These are phyloP conservation scores for Capricornis sumatraensis DNA, from an alignment of 2,113 vertebrate genomes.

Conservation along the genomic window DNA sequence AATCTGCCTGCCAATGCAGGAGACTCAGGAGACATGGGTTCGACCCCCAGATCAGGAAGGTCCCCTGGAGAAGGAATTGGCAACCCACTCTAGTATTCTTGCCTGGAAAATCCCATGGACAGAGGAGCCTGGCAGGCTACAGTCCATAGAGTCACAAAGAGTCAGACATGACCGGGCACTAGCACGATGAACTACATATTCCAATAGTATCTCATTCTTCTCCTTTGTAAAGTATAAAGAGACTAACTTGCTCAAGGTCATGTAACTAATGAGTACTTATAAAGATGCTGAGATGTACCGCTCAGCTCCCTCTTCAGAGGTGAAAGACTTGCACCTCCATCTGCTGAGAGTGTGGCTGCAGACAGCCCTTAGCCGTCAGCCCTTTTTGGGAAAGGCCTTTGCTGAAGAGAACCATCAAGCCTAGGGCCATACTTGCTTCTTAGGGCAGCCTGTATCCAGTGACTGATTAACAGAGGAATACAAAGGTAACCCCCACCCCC, in stretches of 20 bases:
- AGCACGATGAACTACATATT: neutral
- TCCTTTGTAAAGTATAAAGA: neutral
- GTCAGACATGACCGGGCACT: neutral
- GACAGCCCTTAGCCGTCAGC: neutral
- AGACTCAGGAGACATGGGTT: neutral
- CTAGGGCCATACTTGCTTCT: neutral
- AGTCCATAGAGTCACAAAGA: neutral
- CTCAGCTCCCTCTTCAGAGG: neutral
- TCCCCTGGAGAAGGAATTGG: neutral
- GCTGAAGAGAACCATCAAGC: neutral
- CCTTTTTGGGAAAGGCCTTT: neutral
- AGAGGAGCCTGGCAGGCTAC: neutral
- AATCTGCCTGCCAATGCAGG: neutral
- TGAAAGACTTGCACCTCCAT: neutral
- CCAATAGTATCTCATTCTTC: neutral
- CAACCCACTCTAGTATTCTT: neutral
- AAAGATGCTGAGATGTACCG: neutral
- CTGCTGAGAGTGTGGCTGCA: neutral
- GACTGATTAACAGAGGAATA: neutral
- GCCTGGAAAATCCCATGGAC: neutral
- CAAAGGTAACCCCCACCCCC: neutral
- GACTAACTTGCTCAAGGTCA: neutral
- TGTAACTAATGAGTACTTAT: neutral
- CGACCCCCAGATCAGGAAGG: neutral
- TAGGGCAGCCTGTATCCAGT: neutral